These are phyloP conservation scores for Patella pellucida DNA, from an alignment of 2,888 invertebrate genomes.

Conservation along the genomic window DNA sequence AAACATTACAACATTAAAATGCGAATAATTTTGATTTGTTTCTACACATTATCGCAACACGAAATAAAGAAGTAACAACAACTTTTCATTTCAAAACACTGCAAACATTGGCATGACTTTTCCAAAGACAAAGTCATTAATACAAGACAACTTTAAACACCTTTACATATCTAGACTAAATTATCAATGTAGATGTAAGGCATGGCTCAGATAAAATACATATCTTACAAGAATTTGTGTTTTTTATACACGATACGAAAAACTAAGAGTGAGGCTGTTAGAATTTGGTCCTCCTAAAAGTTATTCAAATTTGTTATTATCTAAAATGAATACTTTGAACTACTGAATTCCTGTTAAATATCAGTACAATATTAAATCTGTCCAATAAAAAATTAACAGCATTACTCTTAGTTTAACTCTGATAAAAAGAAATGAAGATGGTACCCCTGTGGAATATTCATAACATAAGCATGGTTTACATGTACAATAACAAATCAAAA, in stretches of 20 bases:
- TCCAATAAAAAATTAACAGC: not conserved
- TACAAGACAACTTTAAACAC: slow-evolving; percentile 17
- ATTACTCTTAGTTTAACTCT: no score
- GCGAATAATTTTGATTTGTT: slow-evolving; percentile 33
- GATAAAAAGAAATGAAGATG: not conserved
- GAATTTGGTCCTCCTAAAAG: no score
- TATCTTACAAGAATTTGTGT: not conserved
- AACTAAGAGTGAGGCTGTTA: no score
- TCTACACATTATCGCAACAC: slow-evolving; percentile 28
- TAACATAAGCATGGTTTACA: no score
- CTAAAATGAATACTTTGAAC: slow-evolving; percentile 1
- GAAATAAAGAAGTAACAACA: slow-evolving; percentile 21
- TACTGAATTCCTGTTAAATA: not conserved
- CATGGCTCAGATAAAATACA: slow-evolving; percentile 1
- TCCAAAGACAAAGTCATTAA: slow-evolving; percentile 12
- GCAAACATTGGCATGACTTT: slow-evolving; percentile 31
- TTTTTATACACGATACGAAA: no score
- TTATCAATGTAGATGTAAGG: slow-evolving; percentile 16
- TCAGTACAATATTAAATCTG: slow-evolving; percentile 4
- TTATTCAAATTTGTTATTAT: no score
- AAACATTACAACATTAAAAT: slow-evolving; percentile 32
- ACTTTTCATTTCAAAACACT: slow-evolving; percentile 31
- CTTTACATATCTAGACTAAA: slow-evolving; percentile 12
- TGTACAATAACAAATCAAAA: not conserved
- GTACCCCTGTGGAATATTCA: slow-evolving; percentile 3